Evolutionary conservation across 2,113 vertebrate species (phyloP).

Genomic region (Stomatorhinus ivindoensis): DNA sequence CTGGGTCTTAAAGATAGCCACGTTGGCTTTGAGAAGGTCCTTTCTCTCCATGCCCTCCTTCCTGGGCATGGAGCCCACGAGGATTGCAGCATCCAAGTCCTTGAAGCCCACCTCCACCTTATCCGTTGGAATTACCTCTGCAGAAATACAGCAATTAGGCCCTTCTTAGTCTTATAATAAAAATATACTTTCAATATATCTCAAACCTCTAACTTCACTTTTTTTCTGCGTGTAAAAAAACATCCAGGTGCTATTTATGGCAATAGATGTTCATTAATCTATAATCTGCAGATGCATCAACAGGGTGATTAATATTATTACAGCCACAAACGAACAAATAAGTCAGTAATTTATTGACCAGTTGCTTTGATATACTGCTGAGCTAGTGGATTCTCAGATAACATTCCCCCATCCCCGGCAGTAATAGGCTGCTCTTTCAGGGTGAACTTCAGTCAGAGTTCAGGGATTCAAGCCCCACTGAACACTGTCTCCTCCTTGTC

Average conservation of each 20-base stretch:
- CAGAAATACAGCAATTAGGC: background rate
- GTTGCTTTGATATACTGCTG: background rate
- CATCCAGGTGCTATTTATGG: background rate
- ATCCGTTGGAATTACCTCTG: constrained; percentile 91
- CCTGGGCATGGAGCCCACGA: constrained; percentile 95
- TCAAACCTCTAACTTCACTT: background rate
- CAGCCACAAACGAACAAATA: background rate
- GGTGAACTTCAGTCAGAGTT: constrained; percentile 48
- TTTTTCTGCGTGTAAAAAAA: background rate
- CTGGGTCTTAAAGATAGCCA: constrained; percentile 93
- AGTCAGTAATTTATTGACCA: background rate
- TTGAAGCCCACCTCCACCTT: constrained; percentile 92
- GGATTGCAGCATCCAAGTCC: constrained; percentile 82
- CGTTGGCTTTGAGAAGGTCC: constrained; percentile 93
- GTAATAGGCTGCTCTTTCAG: constrained; percentile 33
- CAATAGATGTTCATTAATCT: background rate
- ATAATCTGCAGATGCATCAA: background rate
- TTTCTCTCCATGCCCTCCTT: constrained; percentile 97
- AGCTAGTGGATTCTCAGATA: constrained; percentile 23
- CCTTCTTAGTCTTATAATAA: background rate
- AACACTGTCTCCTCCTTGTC: constrained; percentile 24
- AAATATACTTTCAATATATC: background rate
- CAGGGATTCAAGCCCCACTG: background rate
- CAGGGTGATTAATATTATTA: background rate
- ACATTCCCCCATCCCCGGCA: background rate